Evolutionary conservation across 2,888 invertebrate species (phyloP).

Genomic region (Cephus sareptanus): DNA sequence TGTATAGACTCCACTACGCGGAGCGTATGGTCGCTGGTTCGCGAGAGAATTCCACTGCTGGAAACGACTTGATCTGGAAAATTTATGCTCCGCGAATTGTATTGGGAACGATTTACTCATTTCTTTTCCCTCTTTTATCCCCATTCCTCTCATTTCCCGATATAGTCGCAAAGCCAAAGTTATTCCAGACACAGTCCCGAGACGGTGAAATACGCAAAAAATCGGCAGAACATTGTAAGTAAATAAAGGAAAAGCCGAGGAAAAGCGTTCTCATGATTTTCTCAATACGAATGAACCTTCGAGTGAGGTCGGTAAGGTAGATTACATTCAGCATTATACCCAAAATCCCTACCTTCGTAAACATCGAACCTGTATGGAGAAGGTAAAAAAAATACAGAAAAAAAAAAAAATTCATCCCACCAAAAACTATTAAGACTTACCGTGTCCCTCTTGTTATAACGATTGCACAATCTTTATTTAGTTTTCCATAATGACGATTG

Average conservation of each 20-base stretch:
- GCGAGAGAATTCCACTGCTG: background rate
- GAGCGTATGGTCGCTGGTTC: background rate
- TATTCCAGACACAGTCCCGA: background rate
- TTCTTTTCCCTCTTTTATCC: background rate
- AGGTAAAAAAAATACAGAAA: too few species aligned
- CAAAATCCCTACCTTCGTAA: too few species aligned
- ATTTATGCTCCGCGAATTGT: background rate
- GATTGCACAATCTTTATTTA: conserved; percentile 24
- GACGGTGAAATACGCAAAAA: background rate
- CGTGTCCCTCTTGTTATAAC: background rate
- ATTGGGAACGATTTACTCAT: background rate
- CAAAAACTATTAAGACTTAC: too few species aligned
- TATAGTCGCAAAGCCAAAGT: background rate
- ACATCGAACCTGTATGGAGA: too few species aligned
- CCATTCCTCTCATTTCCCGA: background rate
- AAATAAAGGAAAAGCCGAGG: background rate
- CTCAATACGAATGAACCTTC: background rate
- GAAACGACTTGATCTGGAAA: background rate
- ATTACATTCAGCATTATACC: too few species aligned
- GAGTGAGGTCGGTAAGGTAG: too few species aligned
- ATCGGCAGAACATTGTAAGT: background rate
- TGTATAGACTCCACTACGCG: background rate
- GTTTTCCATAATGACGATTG: conserved; percentile 23
- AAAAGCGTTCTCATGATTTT: background rate
- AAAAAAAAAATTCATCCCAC: too few species aligned